These are phyloP conservation scores for Ptychobarbus kaznakovi DNA, from an alignment of 2,797 vertebrate species.

Conservation along the genomic window DNA sequence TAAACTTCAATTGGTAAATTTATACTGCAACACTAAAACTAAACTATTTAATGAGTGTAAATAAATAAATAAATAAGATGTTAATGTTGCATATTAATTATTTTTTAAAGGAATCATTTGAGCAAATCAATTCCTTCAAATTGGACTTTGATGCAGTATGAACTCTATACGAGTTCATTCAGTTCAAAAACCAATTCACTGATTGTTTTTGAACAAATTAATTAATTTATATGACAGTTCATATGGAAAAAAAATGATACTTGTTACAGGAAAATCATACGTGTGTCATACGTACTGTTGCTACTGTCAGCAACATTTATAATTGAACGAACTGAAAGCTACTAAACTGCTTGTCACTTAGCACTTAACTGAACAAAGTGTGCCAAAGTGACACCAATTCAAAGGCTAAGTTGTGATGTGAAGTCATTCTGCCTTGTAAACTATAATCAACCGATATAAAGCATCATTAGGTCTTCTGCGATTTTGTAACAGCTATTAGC, in stretches of 20 bases:
- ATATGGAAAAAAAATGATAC: not conserved
- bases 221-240: not conserved
- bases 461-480: slow-evolving; percentile 38
- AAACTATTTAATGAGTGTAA: not conserved
- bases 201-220: not conserved
- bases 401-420: not conserved
- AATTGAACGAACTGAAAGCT: not conserved
- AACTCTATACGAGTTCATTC: not conserved
- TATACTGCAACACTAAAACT: not conserved
- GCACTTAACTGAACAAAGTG: not conserved
- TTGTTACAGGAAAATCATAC: not conserved
- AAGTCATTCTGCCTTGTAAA: slow-evolving; percentile 32
- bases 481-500: slow-evolving; percentile 30
- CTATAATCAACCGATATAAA: not conserved
- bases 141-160: not conserved
- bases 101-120: not conserved
- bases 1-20: not conserved
- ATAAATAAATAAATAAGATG: no score
- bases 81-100: not conserved
- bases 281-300: no score
- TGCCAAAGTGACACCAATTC: not conserved
- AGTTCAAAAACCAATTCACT: not conserved
- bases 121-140: not conserved
- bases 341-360: not conserved
- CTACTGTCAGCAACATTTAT: not conserved